Conservation (phyloP, 2,888 invertebrate genomes). For the Pecten maximus region DNA sequence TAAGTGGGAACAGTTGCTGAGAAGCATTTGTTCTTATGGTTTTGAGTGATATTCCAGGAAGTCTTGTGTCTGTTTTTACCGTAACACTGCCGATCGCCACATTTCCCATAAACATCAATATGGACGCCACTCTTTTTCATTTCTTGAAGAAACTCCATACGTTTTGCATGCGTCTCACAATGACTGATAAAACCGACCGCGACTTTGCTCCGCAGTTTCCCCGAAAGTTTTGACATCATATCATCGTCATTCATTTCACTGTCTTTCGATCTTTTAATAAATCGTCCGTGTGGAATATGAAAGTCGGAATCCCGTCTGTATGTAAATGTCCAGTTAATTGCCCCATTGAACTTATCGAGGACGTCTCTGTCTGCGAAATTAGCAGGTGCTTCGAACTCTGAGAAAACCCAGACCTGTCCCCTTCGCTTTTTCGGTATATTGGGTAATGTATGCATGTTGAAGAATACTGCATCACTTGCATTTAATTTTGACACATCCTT, state of each 20-base stretch:
- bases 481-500: not conserved
- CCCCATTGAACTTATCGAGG: not conserved
- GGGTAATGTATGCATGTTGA: conserved; percentile 6
- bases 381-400: not conserved
- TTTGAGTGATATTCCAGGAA: not conserved
- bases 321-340: not conserved
- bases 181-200: not conserved
- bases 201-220: not conserved
- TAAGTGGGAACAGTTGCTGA: not conserved
- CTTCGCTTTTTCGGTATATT: not conserved
- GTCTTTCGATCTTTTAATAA: not conserved
- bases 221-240: not conserved
- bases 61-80: conserved; percentile 16
- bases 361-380: conserved; percentile 9
- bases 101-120: not conserved
- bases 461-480: not conserved
- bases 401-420: not conserved
- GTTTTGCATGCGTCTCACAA: not conserved
- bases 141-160: not conserved
- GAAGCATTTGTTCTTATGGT: conserved; percentile 2
- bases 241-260: not conserved
- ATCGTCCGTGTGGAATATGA: not conserved
- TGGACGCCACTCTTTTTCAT: not conserved
- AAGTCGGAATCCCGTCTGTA: not conserved
- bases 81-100: not conserved